These are phyloP conservation scores for Dromococcyx pavoninus DNA, from an alignment of 2,797 vertebrate species.

Conservation along the genomic window DNA sequence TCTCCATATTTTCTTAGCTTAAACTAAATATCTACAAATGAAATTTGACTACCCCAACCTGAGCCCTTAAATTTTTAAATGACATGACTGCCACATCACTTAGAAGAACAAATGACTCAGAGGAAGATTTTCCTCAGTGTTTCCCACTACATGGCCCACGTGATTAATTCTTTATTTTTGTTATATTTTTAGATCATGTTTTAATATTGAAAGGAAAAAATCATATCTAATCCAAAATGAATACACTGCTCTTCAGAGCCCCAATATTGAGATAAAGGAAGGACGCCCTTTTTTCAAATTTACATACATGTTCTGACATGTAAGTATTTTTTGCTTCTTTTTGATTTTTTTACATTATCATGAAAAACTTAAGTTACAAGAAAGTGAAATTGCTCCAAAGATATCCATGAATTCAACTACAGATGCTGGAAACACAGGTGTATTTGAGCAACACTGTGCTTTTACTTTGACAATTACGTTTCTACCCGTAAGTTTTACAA, in stretches of 20 bases:
- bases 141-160: neutral
- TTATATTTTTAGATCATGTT: neutral
- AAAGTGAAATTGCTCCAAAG: neutral
- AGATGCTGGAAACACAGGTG: neutral
- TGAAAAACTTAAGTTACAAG: neutral
- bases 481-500: neutral
- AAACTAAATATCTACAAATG: neutral
- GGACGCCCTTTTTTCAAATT: neutral
- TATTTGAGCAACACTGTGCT: neutral
- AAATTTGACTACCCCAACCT: neutral
- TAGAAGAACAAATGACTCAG: neutral
- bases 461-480: neutral
- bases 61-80: neutral
- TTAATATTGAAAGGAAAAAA: neutral
- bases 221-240: neutral
- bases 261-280: neutral
- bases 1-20: neutral
- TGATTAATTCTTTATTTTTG: neutral
- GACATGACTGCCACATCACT: neutral
- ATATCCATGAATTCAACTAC: neutral
- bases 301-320: neutral
- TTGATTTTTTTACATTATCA: neutral
- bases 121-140: neutral
- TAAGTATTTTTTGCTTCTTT: neutral
- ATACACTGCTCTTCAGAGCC: neutral